Percentiles rank a stretch among this genome's conserved stretches.
Conservation (phyloP, 2,797 vertebrate genomes). For the Garrulus glandarius region DNA sequence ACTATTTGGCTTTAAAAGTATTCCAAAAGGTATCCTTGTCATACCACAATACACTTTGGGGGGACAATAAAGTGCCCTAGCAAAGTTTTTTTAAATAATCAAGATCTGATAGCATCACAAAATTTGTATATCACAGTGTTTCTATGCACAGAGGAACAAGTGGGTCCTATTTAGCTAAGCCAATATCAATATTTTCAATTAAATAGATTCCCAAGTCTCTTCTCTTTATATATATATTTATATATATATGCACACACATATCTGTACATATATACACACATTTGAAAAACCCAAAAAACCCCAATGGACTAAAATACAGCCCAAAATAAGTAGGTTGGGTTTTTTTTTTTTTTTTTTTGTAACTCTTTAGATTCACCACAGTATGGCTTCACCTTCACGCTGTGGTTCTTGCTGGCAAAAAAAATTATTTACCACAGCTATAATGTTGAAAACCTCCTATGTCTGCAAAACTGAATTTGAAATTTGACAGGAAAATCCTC, state of each 20-base stretch:
- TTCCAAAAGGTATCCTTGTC: background rate
- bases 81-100: background rate
- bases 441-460: background rate
- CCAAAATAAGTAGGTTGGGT: background rate
- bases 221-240: background rate
- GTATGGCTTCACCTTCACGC: background rate
- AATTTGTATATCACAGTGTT: background rate
- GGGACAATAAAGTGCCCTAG: background rate
- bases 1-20: background rate
- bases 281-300: fast-evolving
- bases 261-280: too few relatives aligned
- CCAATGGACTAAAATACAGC: background rate
- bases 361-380: background rate
- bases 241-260: fast-evolving
- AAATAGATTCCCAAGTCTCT: background rate
- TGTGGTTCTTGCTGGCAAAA: background rate
- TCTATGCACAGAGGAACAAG: background rate
- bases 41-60: background rate
- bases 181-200: background rate
- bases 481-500: background rate
- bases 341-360: background rate
- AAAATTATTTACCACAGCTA: background rate
- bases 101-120: background rate
- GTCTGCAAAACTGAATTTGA: background rate
- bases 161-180: background rate